Base-by-base conservation (phyloP, 2,888 invertebrate species). In the Malachius bipustulatus region DNA sequence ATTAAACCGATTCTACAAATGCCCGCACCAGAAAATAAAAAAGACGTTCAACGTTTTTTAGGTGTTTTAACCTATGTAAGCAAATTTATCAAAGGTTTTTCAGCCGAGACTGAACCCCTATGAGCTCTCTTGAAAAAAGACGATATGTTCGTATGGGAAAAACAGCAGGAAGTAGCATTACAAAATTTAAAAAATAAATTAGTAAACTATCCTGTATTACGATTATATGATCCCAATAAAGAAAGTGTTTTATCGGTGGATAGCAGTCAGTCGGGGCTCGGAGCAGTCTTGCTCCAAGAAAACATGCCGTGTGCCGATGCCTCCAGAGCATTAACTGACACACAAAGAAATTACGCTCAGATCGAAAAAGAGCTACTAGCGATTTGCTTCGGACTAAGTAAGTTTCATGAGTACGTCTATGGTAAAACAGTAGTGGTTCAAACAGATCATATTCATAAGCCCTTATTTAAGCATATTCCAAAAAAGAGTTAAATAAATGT, bases 301-400 rank as follows among this genome's bases (percentile, higher is more conserved):
- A 46, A 44, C n/a, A 45, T 50, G 26, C 54, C 55, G n/a, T n/a
- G n/a, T n/a, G n/a, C n/a, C n/a, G n/a, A n/a, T n/a, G n/a, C n/a
- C n/a, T n/a, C n/a, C n/a, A n/a, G n/a, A n/a, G n/a, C n/a, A n/a
- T n/a, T n/a, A n/a, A n/a, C n/a, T n/a, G n/a, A n/a, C n/a, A n/a
- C n/a, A n/a, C n/a, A n/a, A n/a, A n/a, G n/a, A n/a, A n/a, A n/a
- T n/a, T n/a, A n/a, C n/a, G n/a, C 48, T 10, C 51, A 51, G 38
- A 53, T 54, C 8, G 52, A 54, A 31, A 54, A 54, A 41, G 55
- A 57, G 34, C 39, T 49, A 4, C 32, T 52, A 14, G 53, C 55
- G 1, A 52, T 56, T 26, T 39, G 37, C 4, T 54, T 54, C 41
- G 53, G 43, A 3, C 50, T 51, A 34, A 31, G 44, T 6, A 50